These are phyloP conservation scores for Myopa testacea DNA, from an alignment of 2,888 invertebrate genomes.

Conservation along the genomic window DNA sequence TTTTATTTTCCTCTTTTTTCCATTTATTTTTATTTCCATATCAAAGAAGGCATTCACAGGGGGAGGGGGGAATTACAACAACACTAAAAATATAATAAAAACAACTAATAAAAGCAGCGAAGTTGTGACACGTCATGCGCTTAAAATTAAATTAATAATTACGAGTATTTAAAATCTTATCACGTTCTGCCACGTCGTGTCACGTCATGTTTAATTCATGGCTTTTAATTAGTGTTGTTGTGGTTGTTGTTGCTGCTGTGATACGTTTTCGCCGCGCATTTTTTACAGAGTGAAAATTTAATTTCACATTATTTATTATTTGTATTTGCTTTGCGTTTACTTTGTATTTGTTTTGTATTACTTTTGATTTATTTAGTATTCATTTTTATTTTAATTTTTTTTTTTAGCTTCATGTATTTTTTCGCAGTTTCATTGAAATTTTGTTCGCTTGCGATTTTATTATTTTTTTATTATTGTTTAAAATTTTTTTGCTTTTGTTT, in stretches of 20 bases:
- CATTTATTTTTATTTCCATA: not conserved
- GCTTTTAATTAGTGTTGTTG: not conserved
- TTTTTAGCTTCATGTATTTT: not conserved
- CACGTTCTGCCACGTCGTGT: slow-evolving; percentile 14
- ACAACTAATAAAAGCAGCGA: not conserved
- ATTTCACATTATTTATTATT: not conserved
- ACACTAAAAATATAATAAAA: not conserved
- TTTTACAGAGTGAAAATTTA: not conserved
- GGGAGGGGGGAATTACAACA: no score
- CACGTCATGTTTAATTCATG: slow-evolving; percentile 19
- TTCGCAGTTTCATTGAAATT: not conserved
- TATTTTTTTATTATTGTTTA: not conserved
- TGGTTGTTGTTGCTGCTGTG: not conserved
- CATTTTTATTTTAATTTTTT: not conserved
- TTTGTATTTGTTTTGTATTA: not conserved
- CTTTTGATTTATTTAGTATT: not conserved
- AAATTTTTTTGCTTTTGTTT: no score
- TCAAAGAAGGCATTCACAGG: no score
- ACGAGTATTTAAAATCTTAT: not conserved
- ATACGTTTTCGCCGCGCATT: not conserved
- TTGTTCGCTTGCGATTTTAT: slow-evolving; percentile 9
- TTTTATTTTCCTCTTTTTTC: not conserved
- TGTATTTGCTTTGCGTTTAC: not conserved
- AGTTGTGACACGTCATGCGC: not conserved
- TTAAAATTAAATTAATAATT: slow-evolving; percentile 15